These are phyloP conservation scores for Platyscapa corneri DNA, from an alignment of 1,140 invertebrate species.

Conservation along the genomic window DNA sequence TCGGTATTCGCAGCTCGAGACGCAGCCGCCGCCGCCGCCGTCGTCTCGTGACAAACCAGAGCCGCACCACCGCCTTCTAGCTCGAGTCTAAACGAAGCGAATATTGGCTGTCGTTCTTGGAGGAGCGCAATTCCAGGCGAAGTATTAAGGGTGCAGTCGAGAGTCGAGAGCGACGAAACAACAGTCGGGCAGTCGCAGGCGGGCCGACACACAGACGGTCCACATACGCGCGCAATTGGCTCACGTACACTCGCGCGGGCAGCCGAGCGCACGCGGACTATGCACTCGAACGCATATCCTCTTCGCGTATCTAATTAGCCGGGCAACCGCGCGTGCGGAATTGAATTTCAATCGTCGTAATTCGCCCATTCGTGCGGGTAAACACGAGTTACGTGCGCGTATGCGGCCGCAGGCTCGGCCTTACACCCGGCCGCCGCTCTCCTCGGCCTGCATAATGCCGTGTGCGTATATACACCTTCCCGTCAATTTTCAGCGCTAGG, in stretches of 20 bases:
- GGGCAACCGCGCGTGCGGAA: conserved; percentile 62
- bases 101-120: neutral
- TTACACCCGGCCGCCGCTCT: neutral
- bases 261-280: conserved; percentile 22
- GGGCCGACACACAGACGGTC: too few species aligned
- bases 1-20: too few species aligned
- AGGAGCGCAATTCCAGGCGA: neutral
- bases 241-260: neutral
- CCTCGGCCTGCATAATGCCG: conserved; percentile 52
- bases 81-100: neutral
- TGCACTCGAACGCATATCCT: conserved; percentile 41
- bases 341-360: conserved; percentile 72
- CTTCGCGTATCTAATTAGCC: conserved; percentile 67
- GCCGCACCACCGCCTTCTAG: too few species aligned
- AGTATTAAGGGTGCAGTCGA: neutral
- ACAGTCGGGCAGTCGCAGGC: neutral
- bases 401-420: neutral
- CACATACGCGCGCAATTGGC: neutral
- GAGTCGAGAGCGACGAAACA: neutral
- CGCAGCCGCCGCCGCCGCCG: too few species aligned
- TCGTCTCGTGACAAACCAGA: too few species aligned
- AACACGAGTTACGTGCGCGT: conserved; percentile 50
- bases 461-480: conserved; percentile 2
- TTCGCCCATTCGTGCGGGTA: conserved; percentile 63
- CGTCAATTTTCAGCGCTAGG: conserved; percentile 18